Conservation (phyloP, 2,797 vertebrate species). For the Gymnothorax reevesii region DNA sequence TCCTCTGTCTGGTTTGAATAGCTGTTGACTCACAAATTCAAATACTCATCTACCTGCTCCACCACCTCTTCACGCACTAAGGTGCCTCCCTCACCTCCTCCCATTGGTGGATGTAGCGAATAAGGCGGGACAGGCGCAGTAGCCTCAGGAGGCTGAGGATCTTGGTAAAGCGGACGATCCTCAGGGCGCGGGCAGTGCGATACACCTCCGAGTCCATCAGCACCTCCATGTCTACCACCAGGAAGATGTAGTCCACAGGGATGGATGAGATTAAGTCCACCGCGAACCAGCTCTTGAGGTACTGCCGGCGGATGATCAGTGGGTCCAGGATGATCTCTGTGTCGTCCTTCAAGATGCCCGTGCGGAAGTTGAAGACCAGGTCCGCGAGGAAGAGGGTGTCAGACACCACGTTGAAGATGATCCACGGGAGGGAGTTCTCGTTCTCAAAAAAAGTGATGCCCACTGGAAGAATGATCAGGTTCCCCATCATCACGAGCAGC, state of each 20-base stretch:
- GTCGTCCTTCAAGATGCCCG: conserved; percentile 88
- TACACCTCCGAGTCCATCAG: conserved; percentile 91
- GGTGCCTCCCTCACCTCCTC: conserved; percentile 80
- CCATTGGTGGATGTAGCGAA: conserved; percentile 96
- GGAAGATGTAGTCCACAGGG: conserved; percentile 96
- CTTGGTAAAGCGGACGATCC: conserved; percentile 95
- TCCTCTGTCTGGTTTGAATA: not conserved
- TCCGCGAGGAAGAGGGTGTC: conserved; percentile 97
- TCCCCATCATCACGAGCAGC: conserved; percentile 97
- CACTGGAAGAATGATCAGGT: conserved; percentile 93
- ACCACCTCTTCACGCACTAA: not conserved
- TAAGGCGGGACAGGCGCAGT: conserved; percentile 88
- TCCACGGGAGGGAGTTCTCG: conserved; percentile 91
- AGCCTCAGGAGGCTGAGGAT: conserved; percentile 91
- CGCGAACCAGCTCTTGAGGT: conserved; percentile 92
- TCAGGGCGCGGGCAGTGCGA: conserved; percentile 89
- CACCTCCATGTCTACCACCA: conserved; percentile 85
- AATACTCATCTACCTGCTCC: not conserved
- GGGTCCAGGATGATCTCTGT: conserved; percentile 92
- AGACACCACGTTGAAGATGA: conserved; percentile 91
- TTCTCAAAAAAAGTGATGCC: conserved; percentile 98
- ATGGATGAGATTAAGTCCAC: conserved; percentile 96
- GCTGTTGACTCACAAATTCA: not conserved
- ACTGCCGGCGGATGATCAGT: conserved; percentile 82
- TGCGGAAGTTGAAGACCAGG: conserved; percentile 94